A percentile compares a stretch with the other conserved stretches of the same genome.
Evolutionary conservation across 2,797 vertebrate genomes (phyloP).

Genomic region (Ataeniobius toweri): DNA sequence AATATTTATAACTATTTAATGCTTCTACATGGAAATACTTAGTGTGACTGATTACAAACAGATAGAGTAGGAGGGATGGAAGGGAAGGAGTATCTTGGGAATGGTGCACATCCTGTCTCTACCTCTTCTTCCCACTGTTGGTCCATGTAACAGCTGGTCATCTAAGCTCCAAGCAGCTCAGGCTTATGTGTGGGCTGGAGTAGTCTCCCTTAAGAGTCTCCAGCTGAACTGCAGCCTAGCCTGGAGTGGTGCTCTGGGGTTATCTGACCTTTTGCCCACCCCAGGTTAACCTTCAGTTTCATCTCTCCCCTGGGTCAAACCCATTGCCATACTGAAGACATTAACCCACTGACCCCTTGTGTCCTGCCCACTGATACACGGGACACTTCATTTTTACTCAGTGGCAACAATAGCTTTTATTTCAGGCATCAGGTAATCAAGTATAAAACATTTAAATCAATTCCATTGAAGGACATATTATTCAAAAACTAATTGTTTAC

Average conservation of each 20-base stretch:
- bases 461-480: neutral
- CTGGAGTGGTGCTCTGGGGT: slow-evolving; percentile 57
- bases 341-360: slow-evolving; percentile 67
- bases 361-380: slow-evolving; percentile 44
- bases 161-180: slow-evolving; percentile 40
- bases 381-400: slow-evolving; percentile 39
- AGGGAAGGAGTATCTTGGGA: slow-evolving; percentile 57
- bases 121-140: slow-evolving; percentile 23
- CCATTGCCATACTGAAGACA: slow-evolving; percentile 69
- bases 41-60: slow-evolving; percentile 2
- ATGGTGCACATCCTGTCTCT: slow-evolving; percentile 65
- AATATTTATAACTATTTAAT: slow-evolving; percentile 23
- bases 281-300: slow-evolving; percentile 67
- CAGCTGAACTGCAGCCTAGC: slow-evolving; percentile 65
- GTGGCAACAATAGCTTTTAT: slow-evolving; percentile 34
- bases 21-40: slow-evolving; percentile 11
- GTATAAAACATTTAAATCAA: neutral
- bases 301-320: slow-evolving; percentile 66
- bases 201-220: slow-evolving; percentile 57
- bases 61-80: neutral
- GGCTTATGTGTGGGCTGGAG: slow-evolving; percentile 62
- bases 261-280: slow-evolving; percentile 53
- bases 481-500: neutral
- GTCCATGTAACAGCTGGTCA: slow-evolving; percentile 62
- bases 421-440: neutral